Conservation (phyloP, 1,140 invertebrate species). For the Aleiodes sp. region DNA sequence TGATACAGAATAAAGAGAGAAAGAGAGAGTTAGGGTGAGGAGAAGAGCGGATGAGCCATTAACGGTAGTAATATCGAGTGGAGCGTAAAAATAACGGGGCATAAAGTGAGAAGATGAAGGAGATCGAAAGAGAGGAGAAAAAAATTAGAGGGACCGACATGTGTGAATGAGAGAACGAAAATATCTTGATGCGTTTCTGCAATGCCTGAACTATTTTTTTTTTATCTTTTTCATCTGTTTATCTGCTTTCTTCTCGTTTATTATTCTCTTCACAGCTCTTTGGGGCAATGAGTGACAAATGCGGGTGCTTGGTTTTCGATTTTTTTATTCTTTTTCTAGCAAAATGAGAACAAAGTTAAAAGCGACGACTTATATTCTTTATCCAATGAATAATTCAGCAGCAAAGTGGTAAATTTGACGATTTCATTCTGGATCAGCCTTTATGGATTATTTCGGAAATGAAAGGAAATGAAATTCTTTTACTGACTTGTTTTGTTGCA, state of each 20-base stretch:
- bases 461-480: too few relatives aligned
- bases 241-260: neutral
- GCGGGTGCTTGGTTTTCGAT: neutral
- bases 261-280: neutral
- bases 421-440: too few relatives aligned
- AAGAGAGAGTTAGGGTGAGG: neutral
- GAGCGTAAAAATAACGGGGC: slow-evolving; percentile 12
- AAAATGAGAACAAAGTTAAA: neutral
- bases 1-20: neutral
- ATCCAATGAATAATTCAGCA: too few relatives aligned
- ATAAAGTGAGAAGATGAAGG: slow-evolving; percentile 21
- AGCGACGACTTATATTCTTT: too few relatives aligned
- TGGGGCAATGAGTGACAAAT: neutral
- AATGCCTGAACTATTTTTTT: neutral
- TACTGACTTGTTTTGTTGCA: too few relatives aligned
- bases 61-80: slow-evolving; percentile 15
- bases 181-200: slow-evolving; percentile 3
- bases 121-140: neutral
- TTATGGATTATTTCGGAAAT: too few relatives aligned
- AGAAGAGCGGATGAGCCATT: neutral
- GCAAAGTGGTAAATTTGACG: too few relatives aligned
- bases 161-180: slow-evolving; percentile 9
- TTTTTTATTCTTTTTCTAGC: neutral
- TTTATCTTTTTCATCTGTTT: neutral
- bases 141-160: neutral